Conservation (phyloP, 1,140 invertebrate species). For the Pogonomyrmex californicus region DNA sequence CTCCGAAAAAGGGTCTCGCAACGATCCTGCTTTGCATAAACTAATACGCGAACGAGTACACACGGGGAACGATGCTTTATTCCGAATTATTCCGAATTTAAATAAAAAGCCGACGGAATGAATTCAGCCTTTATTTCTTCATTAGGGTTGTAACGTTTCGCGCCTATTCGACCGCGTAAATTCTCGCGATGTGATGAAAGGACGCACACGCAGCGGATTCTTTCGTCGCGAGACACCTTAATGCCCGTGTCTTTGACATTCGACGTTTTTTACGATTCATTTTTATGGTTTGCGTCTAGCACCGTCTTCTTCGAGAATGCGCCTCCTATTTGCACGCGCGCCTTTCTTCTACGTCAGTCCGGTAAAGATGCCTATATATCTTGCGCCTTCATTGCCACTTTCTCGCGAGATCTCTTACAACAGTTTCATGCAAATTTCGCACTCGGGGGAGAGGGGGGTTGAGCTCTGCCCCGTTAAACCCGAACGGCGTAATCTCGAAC, state of each 20-base stretch:
- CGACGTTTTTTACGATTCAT: constrained; percentile 36
- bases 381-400: constrained; percentile 60
- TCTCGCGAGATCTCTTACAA: constrained; percentile 60
- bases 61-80: constrained; percentile 36
- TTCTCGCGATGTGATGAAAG: constrained; percentile 13
- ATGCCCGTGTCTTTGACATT: constrained; percentile 24
- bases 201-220: neutral
- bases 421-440: constrained; percentile 63
- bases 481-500: constrained; percentile 65
- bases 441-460: neutral
- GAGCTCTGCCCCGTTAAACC: constrained; percentile 47
- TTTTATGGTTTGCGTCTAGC: constrained; percentile 20
- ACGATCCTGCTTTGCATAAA: constrained; percentile 54
- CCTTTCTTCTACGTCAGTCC: constrained; percentile 31
- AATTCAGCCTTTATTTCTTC: constrained; percentile 46
- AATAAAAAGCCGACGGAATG: constrained; percentile 50
- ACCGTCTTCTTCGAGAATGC: constrained; percentile 3
- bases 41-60: constrained; percentile 62
- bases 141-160: constrained; percentile 31
- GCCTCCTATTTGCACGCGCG: constrained; percentile 45
- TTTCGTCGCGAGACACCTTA: constrained; percentile 26
- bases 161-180: neutral
- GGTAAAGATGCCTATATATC: constrained; percentile 59
- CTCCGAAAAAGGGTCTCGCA: constrained; percentile 43
- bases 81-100: constrained; percentile 55